Percentiles rank a stretch among this genome's conserved stretches.
Conservation (phyloP, 2,888 invertebrate genomes). For the Drosophila glabriapex region DNA sequence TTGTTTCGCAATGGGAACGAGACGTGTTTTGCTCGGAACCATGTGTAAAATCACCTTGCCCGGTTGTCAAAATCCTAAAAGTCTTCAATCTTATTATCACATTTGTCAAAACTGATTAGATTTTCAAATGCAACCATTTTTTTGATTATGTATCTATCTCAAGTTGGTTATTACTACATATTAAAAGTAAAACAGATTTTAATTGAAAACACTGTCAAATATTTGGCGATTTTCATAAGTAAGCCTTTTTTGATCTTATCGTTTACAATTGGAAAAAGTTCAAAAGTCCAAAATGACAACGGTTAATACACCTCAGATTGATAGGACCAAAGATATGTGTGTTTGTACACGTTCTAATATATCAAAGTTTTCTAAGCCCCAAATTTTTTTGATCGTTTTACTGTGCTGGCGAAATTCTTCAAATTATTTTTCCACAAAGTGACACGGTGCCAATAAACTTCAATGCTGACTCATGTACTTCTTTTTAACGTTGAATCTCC, state of each 20-base stretch:
- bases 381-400: conserved; percentile 12
- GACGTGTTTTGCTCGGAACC: conserved; percentile 22
- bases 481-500: conserved; percentile 28
- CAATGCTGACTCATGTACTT: conserved; percentile 33
- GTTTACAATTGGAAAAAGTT: neutral
- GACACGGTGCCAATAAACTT: conserved; percentile 44
- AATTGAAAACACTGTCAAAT: neutral
- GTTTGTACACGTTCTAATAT: conserved; percentile 6
- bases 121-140: neutral
- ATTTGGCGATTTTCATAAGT: neutral
- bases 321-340: neutral
- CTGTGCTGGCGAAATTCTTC: conserved; percentile 19
- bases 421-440: conserved; percentile 16
- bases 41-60: conserved; percentile 1
- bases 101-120: neutral
- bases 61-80: neutral
- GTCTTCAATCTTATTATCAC: neutral
- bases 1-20: conserved; percentile 24
- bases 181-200: neutral
- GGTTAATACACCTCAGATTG: too few relatives aligned
- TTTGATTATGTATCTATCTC: neutral
- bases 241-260: neutral
- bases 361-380: neutral
- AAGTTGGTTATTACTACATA: neutral
- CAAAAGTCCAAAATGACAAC: neutral